Percentiles rank a stretch among this genome's conserved stretches.
Conservation (phyloP, 1,140 invertebrate species). For the Nixonia krombeini region DNA sequence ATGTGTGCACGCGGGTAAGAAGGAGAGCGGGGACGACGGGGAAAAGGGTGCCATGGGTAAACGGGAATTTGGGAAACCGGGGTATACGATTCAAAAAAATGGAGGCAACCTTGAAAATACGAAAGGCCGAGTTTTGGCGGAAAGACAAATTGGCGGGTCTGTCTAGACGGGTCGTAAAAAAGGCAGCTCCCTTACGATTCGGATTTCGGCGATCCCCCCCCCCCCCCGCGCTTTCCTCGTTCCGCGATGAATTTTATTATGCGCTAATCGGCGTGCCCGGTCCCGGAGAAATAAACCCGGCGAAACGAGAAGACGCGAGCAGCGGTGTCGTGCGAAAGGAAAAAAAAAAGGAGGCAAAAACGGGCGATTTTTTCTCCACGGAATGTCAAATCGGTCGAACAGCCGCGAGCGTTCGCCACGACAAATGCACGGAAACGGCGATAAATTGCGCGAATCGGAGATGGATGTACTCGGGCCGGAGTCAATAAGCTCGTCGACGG, state of each 20-base stretch:
- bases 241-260: constrained; percentile 40
- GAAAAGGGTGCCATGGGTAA: no score
- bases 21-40: no score
- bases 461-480: constrained; percentile 1
- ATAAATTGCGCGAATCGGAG: no score
- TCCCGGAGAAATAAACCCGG: background rate
- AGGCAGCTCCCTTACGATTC: constrained; percentile 48
- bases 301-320: no score
- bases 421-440: no score
- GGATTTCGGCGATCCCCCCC: constrained; percentile 38
- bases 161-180: constrained; percentile 47
- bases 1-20: no score
- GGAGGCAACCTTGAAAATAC: constrained; percentile 39
- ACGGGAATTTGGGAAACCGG: no score
- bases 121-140: constrained; percentile 19
- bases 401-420: no score
- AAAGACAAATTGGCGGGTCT: constrained; percentile 20
- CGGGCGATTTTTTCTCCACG: no score
- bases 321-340: constrained; percentile 2
- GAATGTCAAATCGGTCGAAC: no score
- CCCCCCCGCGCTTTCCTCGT: constrained; percentile 11
- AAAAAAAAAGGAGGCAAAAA: constrained; percentile 35
- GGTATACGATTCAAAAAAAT: no score
- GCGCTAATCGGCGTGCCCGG: constrained; percentile 28
- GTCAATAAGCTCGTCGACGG: background rate